Conservation (phyloP, 2,113 vertebrate species). For the Bombycilla garrulus region DNA sequence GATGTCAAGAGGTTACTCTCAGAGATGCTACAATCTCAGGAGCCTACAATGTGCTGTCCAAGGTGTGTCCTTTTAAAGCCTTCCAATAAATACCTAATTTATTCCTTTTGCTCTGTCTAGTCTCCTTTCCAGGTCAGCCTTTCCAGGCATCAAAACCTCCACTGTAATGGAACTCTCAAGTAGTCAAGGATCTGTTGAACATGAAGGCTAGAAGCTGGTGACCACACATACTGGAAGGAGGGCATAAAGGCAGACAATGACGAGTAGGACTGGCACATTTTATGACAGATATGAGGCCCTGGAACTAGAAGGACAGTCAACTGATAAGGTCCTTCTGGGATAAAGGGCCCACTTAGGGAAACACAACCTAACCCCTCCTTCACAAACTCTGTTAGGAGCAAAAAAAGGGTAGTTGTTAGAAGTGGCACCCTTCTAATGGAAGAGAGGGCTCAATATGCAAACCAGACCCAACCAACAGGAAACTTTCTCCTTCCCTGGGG, state of each 20-base stretch:
- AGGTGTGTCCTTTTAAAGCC: too few relatives aligned
- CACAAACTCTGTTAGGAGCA: background rate
- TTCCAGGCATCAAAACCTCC: background rate
- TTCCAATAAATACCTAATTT: too few relatives aligned
- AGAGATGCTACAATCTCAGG: background rate
- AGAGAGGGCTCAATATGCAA: background rate
- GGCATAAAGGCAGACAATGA: background rate
- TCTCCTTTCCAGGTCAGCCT: too few relatives aligned
- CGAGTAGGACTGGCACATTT: background rate
- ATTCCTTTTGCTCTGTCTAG: too few relatives aligned
- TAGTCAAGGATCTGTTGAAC: background rate
- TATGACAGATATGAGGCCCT: background rate
- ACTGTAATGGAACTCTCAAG: background rate
- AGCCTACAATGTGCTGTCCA: background rate
- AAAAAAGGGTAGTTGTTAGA: background rate
- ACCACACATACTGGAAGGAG: background rate
- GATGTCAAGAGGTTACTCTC: background rate
- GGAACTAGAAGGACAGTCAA: background rate
- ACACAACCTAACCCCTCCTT: rapidly evolving
- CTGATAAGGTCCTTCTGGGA: background rate
- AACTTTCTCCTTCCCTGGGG: background rate
- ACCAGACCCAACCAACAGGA: background rate
- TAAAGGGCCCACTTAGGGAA: background rate
- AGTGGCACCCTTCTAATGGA: background rate
- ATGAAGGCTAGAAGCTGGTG: background rate